These are phyloP conservation scores for Phortica variegata DNA, from an alignment of 1,140 invertebrate species.

Conservation along the genomic window DNA sequence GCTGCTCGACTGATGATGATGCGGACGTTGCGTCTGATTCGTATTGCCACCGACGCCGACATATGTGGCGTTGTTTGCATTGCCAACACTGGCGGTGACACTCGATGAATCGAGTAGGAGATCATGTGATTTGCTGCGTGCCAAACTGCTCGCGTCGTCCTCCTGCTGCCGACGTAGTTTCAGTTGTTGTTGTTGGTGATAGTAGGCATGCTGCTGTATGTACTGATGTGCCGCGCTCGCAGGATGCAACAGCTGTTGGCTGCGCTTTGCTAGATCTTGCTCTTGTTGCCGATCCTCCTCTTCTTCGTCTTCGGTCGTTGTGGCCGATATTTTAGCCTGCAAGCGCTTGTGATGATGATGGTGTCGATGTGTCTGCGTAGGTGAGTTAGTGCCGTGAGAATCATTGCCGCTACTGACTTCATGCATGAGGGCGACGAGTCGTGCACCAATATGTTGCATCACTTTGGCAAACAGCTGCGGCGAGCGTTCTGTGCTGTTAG, in stretches of 20 bases:
- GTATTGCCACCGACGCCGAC: conserved; percentile 1
- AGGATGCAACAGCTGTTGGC: neutral
- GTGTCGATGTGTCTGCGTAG: conserved; percentile 58
- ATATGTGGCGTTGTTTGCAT: conserved; percentile 36
- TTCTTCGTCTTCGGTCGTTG: conserved; percentile 78
- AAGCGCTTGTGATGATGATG: conserved; percentile 53
- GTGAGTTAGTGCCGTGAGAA: conserved; percentile 57
- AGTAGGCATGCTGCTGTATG: neutral
- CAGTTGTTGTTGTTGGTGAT: conserved; percentile 22
- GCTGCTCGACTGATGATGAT: conserved; percentile 57
- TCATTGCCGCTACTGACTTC: conserved; percentile 77
- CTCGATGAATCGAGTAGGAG: conserved; percentile 64
- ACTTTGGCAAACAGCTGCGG: conserved; percentile 88
- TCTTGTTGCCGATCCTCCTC: conserved; percentile 41
- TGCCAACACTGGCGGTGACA: conserved; percentile 21
- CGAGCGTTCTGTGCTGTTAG: conserved; percentile 66
- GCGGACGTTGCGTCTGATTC: conserved; percentile 23
- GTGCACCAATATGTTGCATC: conserved; percentile 87
- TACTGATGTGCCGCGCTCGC: conserved; percentile 63
- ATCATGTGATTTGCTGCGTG: conserved; percentile 77
- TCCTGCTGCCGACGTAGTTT: conserved; percentile 20
- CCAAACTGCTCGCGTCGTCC: conserved; percentile 52
- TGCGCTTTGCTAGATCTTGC: too few species aligned
- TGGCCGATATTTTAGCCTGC: conserved; percentile 66
- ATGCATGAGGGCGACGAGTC: conserved; percentile 89